Conservation (phyloP, 92 coral and sea anemone species). For the Porites rus region DNA sequence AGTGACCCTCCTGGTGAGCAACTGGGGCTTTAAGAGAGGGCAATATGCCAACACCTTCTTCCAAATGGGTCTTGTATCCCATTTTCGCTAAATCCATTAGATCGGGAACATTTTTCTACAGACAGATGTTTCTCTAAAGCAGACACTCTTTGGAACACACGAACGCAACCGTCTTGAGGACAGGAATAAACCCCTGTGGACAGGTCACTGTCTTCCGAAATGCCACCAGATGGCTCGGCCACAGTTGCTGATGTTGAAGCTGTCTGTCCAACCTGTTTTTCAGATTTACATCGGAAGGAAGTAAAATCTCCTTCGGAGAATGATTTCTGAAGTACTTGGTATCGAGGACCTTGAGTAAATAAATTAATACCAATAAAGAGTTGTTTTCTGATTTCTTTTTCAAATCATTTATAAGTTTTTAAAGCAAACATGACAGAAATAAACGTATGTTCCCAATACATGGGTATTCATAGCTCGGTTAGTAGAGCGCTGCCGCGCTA, state of each 20-base stretch:
- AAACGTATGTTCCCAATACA: neutral
- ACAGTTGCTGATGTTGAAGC: slow-evolving; percentile 20
- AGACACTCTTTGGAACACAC: too few relatives aligned
- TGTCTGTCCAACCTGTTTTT: slow-evolving; percentile 13
- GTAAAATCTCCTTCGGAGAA: too few relatives aligned
- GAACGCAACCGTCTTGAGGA: too few relatives aligned
- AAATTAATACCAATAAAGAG: too few relatives aligned
- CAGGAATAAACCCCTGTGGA: too few relatives aligned
- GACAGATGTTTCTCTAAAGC: slow-evolving; percentile 60
- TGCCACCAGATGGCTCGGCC: slow-evolving; percentile 33
- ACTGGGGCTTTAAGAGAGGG: slow-evolving; percentile 48
- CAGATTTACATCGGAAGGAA: neutral
- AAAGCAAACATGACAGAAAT: slow-evolving; percentile 24
- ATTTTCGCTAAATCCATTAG: slow-evolving; percentile 64
- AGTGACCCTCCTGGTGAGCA: slow-evolving; percentile 15
- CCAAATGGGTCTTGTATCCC: slow-evolving; percentile 44
- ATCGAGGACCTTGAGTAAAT: too few relatives aligned
- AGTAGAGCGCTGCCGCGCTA: slow-evolving; percentile 28
- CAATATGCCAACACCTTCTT: slow-evolving; percentile 44
- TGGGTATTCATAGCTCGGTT: slow-evolving; percentile 4
- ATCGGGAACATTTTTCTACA: slow-evolving; percentile 44
- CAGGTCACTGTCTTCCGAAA: too few relatives aligned
- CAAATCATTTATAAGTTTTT: slow-evolving; percentile 16
- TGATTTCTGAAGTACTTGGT: too few relatives aligned
- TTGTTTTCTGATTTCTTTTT: too few relatives aligned